phyloP scores from a whole-genome alignment of 2,888 invertebrate genomes.

The Graphium colonna region DNA sequence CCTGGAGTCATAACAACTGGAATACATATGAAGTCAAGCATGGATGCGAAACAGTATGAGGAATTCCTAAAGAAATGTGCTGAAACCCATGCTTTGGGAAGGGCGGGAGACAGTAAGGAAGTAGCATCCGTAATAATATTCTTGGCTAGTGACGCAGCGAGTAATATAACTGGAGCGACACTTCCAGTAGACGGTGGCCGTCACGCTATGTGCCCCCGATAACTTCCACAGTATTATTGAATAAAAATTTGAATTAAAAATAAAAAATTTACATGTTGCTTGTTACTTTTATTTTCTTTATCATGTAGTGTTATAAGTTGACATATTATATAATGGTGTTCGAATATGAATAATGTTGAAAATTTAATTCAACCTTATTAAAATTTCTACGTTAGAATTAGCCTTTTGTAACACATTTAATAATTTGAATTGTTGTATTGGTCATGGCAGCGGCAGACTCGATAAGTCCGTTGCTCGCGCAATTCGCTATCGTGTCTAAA shows the following conservation, averaged over 20 bases:
- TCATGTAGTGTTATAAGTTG: too few species aligned
- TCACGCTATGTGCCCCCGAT: conserved; percentile 92
- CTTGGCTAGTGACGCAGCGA: conserved; percentile 90
- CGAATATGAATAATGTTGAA: too few species aligned
- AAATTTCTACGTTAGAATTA: neutral
- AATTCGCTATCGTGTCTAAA: conserved; percentile 37
- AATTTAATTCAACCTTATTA: too few species aligned
- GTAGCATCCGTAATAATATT: conserved; percentile 94
- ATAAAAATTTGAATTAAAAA: too few species aligned
- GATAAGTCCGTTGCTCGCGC: conserved; percentile 43
- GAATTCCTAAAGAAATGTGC: conserved; percentile 90
- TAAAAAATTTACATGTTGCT: conserved; percentile 1
- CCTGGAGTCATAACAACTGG: conserved; percentile 96
- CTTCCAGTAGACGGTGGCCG: conserved; percentile 94
- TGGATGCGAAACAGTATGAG: conserved; percentile 88
- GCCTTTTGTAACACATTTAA: conserved; percentile 38
- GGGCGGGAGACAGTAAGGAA: conserved; percentile 90
- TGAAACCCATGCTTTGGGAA: conserved; percentile 92
- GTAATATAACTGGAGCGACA: conserved; percentile 91
- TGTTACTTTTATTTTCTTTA: neutral
- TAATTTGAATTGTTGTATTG: conserved; percentile 36
- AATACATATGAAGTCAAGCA: conserved; percentile 89
- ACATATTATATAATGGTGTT: too few species aligned
- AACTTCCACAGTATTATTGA: neutral
- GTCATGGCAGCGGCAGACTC: conserved; percentile 38